Conservation (phyloP, 1,140 invertebrate species). For the Eumaeus atala region DNA sequence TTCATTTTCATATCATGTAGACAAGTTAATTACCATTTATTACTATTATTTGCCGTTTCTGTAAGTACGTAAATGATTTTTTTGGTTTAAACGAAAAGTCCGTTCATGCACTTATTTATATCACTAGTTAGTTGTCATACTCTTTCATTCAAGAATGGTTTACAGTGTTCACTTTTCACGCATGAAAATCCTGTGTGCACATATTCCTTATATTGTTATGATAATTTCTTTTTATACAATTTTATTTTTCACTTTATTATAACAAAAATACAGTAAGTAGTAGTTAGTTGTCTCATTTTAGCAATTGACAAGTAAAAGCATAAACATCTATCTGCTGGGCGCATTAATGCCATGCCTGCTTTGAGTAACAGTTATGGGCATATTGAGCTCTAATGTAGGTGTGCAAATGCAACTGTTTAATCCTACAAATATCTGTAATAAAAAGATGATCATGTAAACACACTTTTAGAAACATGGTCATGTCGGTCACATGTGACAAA, state of each 20-base stretch:
- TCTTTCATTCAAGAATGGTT: not conserved
- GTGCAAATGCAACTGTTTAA: too few species aligned
- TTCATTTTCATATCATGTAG: not conserved
- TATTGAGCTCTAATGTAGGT: too few species aligned
- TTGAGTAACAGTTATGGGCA: too few species aligned
- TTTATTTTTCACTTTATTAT: not conserved
- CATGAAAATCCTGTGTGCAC: conserved; percentile 8
- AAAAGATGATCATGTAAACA: too few species aligned
- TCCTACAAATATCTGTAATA: too few species aligned
- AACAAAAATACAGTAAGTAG: too few species aligned
- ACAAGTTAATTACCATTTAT: not conserved
- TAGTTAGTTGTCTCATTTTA: too few species aligned
- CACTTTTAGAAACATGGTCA: too few species aligned
- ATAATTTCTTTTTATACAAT: not conserved
- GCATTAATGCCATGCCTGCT: too few species aligned
- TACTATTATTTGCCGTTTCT: not conserved
- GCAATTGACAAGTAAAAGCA: too few species aligned
- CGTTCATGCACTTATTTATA: conserved; percentile 26
- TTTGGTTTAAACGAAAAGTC: conserved; percentile 9
- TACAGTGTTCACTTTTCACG: conserved; percentile 6
- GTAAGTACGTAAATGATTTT: not conserved
- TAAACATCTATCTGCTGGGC: too few species aligned
- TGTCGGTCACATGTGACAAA: too few species aligned
- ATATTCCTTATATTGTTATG: not conserved
- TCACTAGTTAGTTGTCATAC: not conserved